Conservation (phyloP, 2,888 invertebrate species). For the Bugula neritina region DNA sequence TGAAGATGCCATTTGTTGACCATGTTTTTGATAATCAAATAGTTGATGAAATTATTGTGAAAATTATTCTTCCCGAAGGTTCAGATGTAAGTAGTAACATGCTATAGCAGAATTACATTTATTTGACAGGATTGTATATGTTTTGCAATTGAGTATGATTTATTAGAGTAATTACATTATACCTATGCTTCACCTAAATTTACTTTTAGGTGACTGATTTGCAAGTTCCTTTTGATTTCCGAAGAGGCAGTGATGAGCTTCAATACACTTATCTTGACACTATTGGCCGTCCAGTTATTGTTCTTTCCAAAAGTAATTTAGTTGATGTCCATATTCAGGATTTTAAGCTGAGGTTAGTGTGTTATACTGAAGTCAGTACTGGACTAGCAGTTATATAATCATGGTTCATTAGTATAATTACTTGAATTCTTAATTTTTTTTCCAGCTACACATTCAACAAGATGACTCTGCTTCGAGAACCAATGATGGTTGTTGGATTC, state of each 20-base stretch:
- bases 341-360: conserved; percentile 62
- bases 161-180: too few relatives aligned
- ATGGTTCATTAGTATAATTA: too few relatives aligned
- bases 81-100: conserved; percentile 57
- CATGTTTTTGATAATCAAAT: conserved; percentile 95
- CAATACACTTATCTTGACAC: conserved; percentile 93
- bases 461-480: conserved; percentile 82
- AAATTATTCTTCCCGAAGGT: conserved; percentile 89
- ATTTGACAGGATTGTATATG: too few relatives aligned
- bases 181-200: too few relatives aligned
- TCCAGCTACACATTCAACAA: conserved; percentile 76
- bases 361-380: too few relatives aligned
- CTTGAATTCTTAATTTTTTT: conserved; percentile 32
- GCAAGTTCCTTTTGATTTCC: conserved; percentile 73
- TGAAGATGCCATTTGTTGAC: conserved; percentile 91
- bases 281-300: conserved; percentile 81
- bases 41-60: conserved; percentile 79
- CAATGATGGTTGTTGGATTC: conserved; percentile 78
- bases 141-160: too few relatives aligned
- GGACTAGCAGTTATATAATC: too few relatives aligned
- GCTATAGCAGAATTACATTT: too few relatives aligned
- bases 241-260: conserved; percentile 67
- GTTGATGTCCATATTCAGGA: conserved; percentile 95
- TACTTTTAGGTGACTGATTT: conserved; percentile 70
- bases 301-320: conserved; percentile 72